Evolutionary conservation across 2,797 vertebrate species (phyloP).

Genomic region (Eleutherodactylus coqui): DNA sequence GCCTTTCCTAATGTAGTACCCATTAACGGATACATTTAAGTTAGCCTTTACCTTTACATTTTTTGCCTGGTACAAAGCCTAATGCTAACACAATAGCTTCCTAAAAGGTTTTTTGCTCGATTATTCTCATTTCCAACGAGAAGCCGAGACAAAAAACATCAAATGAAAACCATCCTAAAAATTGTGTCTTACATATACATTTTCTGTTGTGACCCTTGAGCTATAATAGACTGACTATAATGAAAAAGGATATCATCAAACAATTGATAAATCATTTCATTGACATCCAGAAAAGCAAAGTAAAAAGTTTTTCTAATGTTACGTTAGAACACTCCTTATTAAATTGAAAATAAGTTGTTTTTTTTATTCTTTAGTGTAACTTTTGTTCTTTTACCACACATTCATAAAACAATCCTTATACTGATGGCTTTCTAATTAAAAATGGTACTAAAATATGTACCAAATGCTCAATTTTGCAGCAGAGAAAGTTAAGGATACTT

Average conservation of each 20-base stretch:
- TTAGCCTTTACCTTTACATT: slow-evolving; percentile 1
- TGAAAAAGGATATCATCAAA: neutral
- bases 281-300: neutral
- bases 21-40: slow-evolving; percentile 17
- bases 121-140: neutral
- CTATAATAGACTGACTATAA: neutral
- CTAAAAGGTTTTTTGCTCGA: slow-evolving; percentile 22
- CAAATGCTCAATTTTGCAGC: no score
- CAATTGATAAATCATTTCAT: no score
- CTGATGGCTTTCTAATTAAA: no score
- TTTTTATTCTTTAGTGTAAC: no score
- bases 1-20: neutral
- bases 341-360: no score
- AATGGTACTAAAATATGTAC: no score
- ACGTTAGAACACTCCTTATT: neutral
- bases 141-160: neutral
- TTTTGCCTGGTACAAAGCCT: neutral
- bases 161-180: neutral
- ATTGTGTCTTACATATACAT: neutral
- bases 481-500: no score
- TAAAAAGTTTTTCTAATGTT: neutral
- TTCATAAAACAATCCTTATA: no score
- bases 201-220: neutral
- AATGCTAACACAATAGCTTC: slow-evolving; percentile 11
- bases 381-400: no score